Percentiles rank a stretch among this genome's conserved stretches.
phyloP scores from a whole-genome alignment of 2,797 vertebrate genomes.

The Mormyrus hasselquistii region DNA sequence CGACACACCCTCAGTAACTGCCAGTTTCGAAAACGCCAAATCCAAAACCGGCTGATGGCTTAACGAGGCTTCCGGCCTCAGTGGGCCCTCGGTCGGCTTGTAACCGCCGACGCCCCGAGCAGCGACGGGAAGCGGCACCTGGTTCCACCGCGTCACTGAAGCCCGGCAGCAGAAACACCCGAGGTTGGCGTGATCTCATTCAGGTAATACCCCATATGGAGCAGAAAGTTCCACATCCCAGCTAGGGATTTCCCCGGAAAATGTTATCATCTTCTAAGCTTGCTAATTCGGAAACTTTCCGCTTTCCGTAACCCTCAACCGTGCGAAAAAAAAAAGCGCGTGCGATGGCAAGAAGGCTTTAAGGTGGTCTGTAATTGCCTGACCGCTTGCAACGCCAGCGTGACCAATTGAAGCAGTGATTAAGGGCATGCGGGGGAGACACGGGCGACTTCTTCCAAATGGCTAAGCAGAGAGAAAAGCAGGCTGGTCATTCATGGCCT shows the following conservation, averaged over 20 bases:
- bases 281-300: constrained; percentile 32
- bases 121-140: background rate
- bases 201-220: background rate
- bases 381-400: constrained; percentile 48
- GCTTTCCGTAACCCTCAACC: background rate
- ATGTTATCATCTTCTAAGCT: constrained; percentile 42
- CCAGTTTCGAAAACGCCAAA: background rate
- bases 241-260: constrained; percentile 48
- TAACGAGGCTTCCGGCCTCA: background rate
- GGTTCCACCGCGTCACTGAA: background rate
- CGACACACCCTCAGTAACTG: background rate
- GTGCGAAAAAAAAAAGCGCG: constrained; percentile 15
- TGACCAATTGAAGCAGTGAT: constrained; percentile 48
- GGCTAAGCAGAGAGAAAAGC: background rate
- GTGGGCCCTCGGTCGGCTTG: background rate
- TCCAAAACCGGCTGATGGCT: background rate
- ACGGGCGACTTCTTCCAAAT: background rate
- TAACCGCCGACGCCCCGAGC: background rate
- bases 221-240: constrained; percentile 25
- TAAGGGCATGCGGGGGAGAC: constrained; percentile 32
- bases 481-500: background rate
- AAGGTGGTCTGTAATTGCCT: constrained; percentile 56
- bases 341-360: constrained; percentile 49
- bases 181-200: background rate
- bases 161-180: background rate